Conservation (phyloP, 2,113 vertebrate genomes). For the Oncorhynchus keta region DNA sequence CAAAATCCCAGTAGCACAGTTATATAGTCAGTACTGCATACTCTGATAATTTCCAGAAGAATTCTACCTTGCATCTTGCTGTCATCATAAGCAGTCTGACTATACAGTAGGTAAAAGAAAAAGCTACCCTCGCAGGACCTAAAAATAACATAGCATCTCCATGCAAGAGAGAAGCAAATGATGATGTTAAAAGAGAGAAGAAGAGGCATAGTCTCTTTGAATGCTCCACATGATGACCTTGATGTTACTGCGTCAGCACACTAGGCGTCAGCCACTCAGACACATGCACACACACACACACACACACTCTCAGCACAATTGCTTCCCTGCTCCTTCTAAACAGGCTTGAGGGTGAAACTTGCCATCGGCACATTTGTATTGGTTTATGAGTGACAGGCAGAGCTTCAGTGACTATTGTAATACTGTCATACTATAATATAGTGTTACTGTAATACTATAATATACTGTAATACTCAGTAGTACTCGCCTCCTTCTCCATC, state of each 20-base stretch:
- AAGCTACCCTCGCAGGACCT: slow-evolving; percentile 14
- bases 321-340: slow-evolving; percentile 3
- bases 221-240: slow-evolving; percentile 26
- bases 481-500: slow-evolving; percentile 86
- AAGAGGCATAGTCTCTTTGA: slow-evolving; percentile 1
- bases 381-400: background rate
- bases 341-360: slow-evolving; percentile 16
- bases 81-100: too few species aligned
- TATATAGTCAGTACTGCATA: too few species aligned
- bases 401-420: background rate
- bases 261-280: background rate
- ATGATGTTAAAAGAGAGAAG: slow-evolving; percentile 26
- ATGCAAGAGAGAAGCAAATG: slow-evolving; percentile 14
- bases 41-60: too few species aligned
- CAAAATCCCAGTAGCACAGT: too few species aligned
- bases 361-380: slow-evolving; percentile 32
- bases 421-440: slow-evolving; percentile 11
- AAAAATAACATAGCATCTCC: slow-evolving; percentile 44
- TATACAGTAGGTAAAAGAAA: background rate
- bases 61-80: too few species aligned
- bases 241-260: slow-evolving; percentile 20
- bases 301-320: slow-evolving; percentile 1
- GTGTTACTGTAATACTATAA: slow-evolving; percentile 5
- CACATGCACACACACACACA: slow-evolving; percentile 3
- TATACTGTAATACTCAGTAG: slow-evolving; percentile 5